Evolutionary conservation across 1,140 invertebrate genomes (phyloP).

Genomic region (Euura lappo): DNA sequence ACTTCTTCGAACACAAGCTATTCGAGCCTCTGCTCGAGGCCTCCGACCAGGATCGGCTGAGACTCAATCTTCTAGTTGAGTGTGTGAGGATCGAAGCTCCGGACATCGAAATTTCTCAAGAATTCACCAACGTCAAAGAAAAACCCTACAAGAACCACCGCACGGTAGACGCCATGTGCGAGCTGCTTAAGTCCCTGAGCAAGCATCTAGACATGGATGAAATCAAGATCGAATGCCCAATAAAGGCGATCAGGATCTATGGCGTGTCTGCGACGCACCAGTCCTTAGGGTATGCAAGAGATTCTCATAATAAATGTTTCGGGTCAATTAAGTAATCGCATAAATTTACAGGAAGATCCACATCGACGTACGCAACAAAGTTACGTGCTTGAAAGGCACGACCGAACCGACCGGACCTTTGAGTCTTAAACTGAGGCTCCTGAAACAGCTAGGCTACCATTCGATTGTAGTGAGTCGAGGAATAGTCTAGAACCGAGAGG

Average conservation of each 20-base stretch:
- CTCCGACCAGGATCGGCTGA: conserved; percentile 24
- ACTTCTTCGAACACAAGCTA: conserved; percentile 20
- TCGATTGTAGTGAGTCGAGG: conserved; percentile 29
- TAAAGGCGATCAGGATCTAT: conserved; percentile 25
- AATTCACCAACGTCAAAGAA: not conserved
- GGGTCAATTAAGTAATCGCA: too few species aligned
- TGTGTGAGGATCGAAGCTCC: conserved; percentile 27
- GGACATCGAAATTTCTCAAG: conserved; percentile 16
- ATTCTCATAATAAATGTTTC: not conserved
- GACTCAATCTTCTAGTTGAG: conserved; percentile 26
- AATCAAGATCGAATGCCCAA: conserved; percentile 28
- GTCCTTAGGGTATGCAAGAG: conserved; percentile 18
- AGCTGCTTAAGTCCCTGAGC: conserved; percentile 5
- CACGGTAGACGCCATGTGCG: conserved; percentile 21
- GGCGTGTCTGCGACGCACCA: conserved; percentile 25
- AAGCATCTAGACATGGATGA: conserved; percentile 18
- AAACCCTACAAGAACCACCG: conserved; percentile 12
- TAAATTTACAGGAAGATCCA: conserved; percentile 21
- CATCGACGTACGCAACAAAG: conserved; percentile 29
- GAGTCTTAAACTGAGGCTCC: conserved; percentile 32
- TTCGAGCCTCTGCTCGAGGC: conserved; percentile 24
- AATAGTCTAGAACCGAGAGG: too few species aligned
- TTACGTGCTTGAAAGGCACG: conserved; percentile 27
- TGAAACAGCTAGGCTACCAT: conserved; percentile 21
- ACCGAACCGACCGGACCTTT: conserved; percentile 27